A percentile compares a stretch with the other conserved stretches of the same genome.
phyloP scores from a whole-genome alignment of 2,113 vertebrate species.

The Polypterus bichir region DNA sequence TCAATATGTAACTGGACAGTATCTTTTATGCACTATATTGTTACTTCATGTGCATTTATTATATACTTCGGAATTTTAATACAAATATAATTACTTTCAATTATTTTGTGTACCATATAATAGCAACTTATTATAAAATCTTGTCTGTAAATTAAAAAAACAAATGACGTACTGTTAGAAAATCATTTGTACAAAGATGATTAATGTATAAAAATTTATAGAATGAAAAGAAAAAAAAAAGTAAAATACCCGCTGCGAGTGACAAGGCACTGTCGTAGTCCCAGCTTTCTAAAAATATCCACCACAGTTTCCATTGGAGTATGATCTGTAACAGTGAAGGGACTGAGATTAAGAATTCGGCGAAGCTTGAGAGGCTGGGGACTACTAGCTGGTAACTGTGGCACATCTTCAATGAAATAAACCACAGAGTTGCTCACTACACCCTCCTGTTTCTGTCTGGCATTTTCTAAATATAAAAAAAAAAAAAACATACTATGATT shows the following conservation, averaged over 20 bases:
- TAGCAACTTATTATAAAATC: conserved; percentile 15
- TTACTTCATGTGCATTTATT: background rate
- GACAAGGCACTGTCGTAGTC: conserved; percentile 89
- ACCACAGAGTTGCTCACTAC: conserved; percentile 94
- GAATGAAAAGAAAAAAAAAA: conserved; percentile 13
- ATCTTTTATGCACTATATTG: too few species aligned
- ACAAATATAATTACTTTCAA: background rate
- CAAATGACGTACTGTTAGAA: too few species aligned
- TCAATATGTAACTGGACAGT: too few species aligned
- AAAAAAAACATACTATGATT: too few species aligned
- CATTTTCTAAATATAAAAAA: conserved; percentile 54
- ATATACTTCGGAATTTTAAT: conserved; percentile 1
- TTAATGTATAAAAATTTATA: conserved; percentile 1
- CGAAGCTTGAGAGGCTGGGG: conserved; percentile 83
- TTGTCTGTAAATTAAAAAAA: background rate
- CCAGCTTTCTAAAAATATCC: conserved; percentile 93
- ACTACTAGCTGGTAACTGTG: conserved; percentile 71
- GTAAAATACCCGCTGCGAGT: conserved; percentile 81
- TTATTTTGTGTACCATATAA: conserved; percentile 3
- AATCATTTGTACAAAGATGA: too few species aligned
- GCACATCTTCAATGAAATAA: conserved; percentile 88
- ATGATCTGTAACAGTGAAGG: conserved; percentile 97
- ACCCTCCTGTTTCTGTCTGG: conserved; percentile 91
- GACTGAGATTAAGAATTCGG: conserved; percentile 88
- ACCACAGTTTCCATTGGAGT: conserved; percentile 98